Conservation (phyloP, 2,888 invertebrate genomes). For the Macaria notata region DNA sequence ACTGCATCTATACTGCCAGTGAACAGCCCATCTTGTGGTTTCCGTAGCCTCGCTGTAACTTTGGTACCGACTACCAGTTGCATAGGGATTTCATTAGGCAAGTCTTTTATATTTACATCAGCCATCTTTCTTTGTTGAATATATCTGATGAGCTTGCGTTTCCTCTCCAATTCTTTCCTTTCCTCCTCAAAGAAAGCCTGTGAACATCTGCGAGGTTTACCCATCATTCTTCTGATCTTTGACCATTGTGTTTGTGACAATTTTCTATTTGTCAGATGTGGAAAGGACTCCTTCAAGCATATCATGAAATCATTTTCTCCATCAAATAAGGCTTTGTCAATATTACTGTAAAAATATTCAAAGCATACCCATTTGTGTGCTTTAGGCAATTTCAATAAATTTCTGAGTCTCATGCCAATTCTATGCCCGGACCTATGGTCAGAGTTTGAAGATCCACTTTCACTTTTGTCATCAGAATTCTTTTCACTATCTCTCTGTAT, state of each 20-base stretch:
- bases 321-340: conserved; percentile 96
- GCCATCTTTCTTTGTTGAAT: conserved; percentile 95
- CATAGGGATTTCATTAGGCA: conserved; percentile 96
- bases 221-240: conserved; percentile 97
- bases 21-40: conserved; percentile 97
- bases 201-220: conserved; percentile 97
- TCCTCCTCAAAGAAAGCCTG: conserved; percentile 98
- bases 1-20: conserved; percentile 97
- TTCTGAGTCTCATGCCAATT: conserved; percentile 93
- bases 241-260: conserved; percentile 97
- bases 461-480: conserved; percentile 67
- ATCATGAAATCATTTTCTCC: conserved; percentile 98
- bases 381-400: conserved; percentile 97
- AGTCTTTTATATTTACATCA: conserved; percentile 91
- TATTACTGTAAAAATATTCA: conserved; percentile 99
- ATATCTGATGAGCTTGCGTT: conserved; percentile 94
- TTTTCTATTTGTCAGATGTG: conserved; percentile 92
- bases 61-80: conserved; percentile 97
- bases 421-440: conserved; percentile 94
- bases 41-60: conserved; percentile 93
- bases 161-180: conserved; percentile 92
- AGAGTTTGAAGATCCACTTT: conserved; percentile 77
- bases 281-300: conserved; percentile 96
- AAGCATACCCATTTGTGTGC: conserved; percentile 99
- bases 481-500: conserved; percentile 73